Evolutionary conservation across 2,888 invertebrate genomes (phyloP), one percentile per base, ranked within the genome.

Genomic region (Acleris laterana): DNA sequence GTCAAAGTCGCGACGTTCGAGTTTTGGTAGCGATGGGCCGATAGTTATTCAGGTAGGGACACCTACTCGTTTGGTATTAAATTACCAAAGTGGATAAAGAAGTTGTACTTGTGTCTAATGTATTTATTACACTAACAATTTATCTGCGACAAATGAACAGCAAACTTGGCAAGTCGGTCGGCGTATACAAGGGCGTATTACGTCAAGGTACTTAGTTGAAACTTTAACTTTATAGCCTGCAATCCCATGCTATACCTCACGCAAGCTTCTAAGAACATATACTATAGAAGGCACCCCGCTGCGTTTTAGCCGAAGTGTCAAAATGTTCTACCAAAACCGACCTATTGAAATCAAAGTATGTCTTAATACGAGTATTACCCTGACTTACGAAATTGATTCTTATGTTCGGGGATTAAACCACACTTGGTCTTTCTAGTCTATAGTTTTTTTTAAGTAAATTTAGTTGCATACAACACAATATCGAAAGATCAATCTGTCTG

Each of bases 281-380:
- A 87, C 85, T 82, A 56, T 25, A 44, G 81, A 77, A 70, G 88
- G 73, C 84, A 75, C 81, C 93, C 93, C 84, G 89, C 90, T 87
- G 93, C 55, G 89, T 79, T 80, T 90, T 90, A 86, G 85, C 83
- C 85, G 85, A 92, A 90, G 90, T 91, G 93, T 93, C 93, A 92
- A 90, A 90, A 90, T 88, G 89, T 87, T 86, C 82, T 81, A 83
- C 76, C 82, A 78, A 81, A 85, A 79, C 89, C 84, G 88, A 86
- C 85, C 87, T 76, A 77, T 75, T 74, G 72, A 72, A 52, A 78
- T 73, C 71, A 70, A 71, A 69, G 69, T 72, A 66, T 63, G 70
- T 74, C 70, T 68, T 58, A 71, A 68, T 42, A 38, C 38, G 38
- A 38, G 13, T 38, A 57, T n/a, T 55, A 52, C 53, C 53, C 70